These are phyloP conservation scores for Ichneumoninae sp. DNA, from an alignment of 2,888 invertebrate species.

Conservation along the genomic window DNA sequence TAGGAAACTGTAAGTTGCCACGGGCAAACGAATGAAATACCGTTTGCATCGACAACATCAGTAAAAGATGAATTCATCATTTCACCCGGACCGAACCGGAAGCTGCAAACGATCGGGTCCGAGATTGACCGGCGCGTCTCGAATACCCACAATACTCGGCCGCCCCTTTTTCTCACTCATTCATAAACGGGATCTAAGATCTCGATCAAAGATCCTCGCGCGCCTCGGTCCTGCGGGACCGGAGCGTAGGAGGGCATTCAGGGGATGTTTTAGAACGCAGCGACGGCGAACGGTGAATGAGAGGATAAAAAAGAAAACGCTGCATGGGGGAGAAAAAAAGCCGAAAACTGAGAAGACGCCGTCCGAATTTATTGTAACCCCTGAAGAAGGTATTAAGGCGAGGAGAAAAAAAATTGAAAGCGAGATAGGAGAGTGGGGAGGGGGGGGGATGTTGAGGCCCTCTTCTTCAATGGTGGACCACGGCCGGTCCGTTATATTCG, in stretches of 20 bases:
- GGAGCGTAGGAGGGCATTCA: slow-evolving; percentile 55
- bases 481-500: slow-evolving; percentile 81
- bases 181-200: slow-evolving; percentile 60
- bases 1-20: slow-evolving; percentile 5
- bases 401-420: slow-evolving; percentile 37
- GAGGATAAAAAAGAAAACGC: slow-evolving; percentile 57
- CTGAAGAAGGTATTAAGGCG: slow-evolving; percentile 55
- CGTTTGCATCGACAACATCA: slow-evolving; percentile 27
- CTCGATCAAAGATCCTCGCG: slow-evolving; percentile 59
- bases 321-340: slow-evolving; percentile 46
- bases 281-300: slow-evolving; percentile 40
- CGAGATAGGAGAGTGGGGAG: slow-evolving; percentile 26
- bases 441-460: slow-evolving; percentile 24
- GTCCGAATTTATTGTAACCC: slow-evolving; percentile 62
- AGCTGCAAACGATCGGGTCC: slow-evolving; percentile 41
- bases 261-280: slow-evolving; percentile 19
- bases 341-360: slow-evolving; percentile 59
- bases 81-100: slow-evolving; percentile 49
- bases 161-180: slow-evolving; percentile 63
- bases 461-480: slow-evolving; percentile 71
- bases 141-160: slow-evolving; percentile 47
- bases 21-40: slow-evolving; percentile 46
- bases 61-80: neutral
- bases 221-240: slow-evolving; percentile 23
- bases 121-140: slow-evolving; percentile 2